Base-by-base conservation (phyloP, 2,797 vertebrate genomes). In the Aphelocoma californica region DNA sequence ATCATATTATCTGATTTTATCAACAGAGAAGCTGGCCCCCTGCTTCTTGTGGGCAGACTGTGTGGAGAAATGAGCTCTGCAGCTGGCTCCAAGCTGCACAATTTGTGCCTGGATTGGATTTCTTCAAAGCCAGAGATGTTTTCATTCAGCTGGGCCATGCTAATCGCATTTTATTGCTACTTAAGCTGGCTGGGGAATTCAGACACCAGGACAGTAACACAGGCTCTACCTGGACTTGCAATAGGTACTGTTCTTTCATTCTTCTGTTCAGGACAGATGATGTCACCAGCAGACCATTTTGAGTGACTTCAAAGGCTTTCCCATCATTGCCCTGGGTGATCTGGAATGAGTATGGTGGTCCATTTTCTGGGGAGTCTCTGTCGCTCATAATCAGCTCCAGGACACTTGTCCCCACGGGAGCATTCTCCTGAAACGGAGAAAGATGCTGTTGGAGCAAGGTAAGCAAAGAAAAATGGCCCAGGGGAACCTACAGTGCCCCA, bases 301-400 rank as follows among this genome's bases (percentile, higher is more conserved):
- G 98, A 92, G 98, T 99, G 24, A 99, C 96, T 19, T 98, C 98
- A 98, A 99, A 99, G 48, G 97, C 98, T 5, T 97, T 98, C 78
- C 98, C 98, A 9, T 98, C 97, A 4, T 99, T 99, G 79, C 99
- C 99, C 10, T 98, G 98, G 47, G 98, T 98, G 86, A 99, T 99
- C 85, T 97, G 98, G 97, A 99, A 99, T 10, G 98, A 98, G 96
- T 99, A 99, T 0, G 99, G 99, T 0, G 99, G 98, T 7, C 99
- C 99, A 5, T 99, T 99, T 95, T 96, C 98, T 48, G 98, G 98
- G 13, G 98, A 98, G 97, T 99, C 99, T 53, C 96, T 98, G 97
- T 99, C 99, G 0, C 95, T 99, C 96, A 99, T 98, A 61, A 98
- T 96, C 56, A 99, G 97, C 96, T 99, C 99, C 77, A 99, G 97